Evolutionary conservation across 2,797 vertebrate genomes (phyloP), one percentile per base, ranked within the genome.

Genomic region (Enteromius anoplus): DNA sequence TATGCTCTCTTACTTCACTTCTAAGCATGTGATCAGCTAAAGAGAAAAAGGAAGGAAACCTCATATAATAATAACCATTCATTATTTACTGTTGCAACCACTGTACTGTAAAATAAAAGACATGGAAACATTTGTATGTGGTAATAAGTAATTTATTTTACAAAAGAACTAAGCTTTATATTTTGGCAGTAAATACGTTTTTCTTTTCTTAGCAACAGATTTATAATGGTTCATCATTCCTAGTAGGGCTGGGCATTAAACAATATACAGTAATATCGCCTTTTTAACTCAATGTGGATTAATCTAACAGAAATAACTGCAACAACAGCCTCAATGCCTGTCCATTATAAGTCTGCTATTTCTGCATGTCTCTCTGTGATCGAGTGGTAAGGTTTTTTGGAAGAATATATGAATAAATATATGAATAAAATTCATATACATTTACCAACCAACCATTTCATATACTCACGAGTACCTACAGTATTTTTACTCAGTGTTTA

Each of bases 1-100:
- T 51, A 65, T 82, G 71, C 17, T 37, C 80, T 64, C 40, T 19
- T 62, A 65, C 21, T 40, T 65, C 45, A 65, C 40, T 65, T 73
- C 29, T 21, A 53, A 17, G 29, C 47, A 11, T 37, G 19, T 75
- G 32, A 37, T 37, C 19, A 32, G 71, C 10, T 34, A 55, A 53
- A 11, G 49, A 37, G 11, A 55, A 23, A 62, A 45, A 77, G 4
- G 3, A 62, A 62, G 2, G n/a, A 45, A 60, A 58, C 26, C 7
- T 55, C 26, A 71, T 17, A 15, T 2, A 75, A 37, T 53, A 53
- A 34, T n/a, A 34, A 73, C 5, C 12, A 6, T 62, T 62, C 29
- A 29, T 14, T 60, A 60, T 12, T 23, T 60, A 58, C 5, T 23
- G 55, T 60, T 60, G 9, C 55, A 60, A 12, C n/a, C n/a, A 23